Evolutionary conservation across 1,140 invertebrate species (phyloP).

Genomic region (Calliopsis andreniformis): DNA sequence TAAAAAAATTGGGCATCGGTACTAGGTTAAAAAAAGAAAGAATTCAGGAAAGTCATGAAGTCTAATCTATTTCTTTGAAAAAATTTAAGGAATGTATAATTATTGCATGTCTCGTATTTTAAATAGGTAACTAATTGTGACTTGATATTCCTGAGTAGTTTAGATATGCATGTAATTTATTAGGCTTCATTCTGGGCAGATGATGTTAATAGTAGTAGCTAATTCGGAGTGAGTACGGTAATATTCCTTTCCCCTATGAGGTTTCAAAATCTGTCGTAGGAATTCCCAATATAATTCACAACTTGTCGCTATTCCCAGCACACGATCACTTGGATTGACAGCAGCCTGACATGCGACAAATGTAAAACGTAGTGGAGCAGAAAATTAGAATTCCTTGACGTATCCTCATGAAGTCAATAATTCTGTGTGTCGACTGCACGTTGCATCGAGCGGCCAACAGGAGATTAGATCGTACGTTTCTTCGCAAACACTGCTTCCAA

Average conservation of each 20-base stretch:
- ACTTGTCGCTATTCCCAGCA: slow-evolving; percentile 16
- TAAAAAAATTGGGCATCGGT: too few species aligned
- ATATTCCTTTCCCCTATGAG: background rate
- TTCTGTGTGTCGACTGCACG: too few species aligned
- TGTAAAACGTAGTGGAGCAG: slow-evolving; percentile 17
- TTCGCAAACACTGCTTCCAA: background rate
- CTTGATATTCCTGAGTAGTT: too few species aligned
- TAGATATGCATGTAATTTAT: too few species aligned
- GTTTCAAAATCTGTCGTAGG: background rate
- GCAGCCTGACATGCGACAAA: slow-evolving; percentile 22
- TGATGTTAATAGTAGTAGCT: background rate
- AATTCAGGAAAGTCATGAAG: too few species aligned
- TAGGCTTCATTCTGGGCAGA: too few species aligned
- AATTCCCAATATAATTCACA: slow-evolving; percentile 10
- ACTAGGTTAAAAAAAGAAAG: too few species aligned
- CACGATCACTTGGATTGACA: slow-evolving; percentile 21
- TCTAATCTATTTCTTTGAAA: too few species aligned
- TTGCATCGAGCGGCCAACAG: background rate
- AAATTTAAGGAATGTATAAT: too few species aligned
- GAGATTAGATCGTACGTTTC: background rate
- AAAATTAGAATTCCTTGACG: slow-evolving; percentile 30
- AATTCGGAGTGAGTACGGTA: background rate
- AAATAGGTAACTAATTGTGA: too few species aligned
- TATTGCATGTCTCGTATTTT: too few species aligned
- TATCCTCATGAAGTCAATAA: background rate